Conservation (phyloP, 2,888 invertebrate species). For the Acanthosepion lycidas region DNA sequence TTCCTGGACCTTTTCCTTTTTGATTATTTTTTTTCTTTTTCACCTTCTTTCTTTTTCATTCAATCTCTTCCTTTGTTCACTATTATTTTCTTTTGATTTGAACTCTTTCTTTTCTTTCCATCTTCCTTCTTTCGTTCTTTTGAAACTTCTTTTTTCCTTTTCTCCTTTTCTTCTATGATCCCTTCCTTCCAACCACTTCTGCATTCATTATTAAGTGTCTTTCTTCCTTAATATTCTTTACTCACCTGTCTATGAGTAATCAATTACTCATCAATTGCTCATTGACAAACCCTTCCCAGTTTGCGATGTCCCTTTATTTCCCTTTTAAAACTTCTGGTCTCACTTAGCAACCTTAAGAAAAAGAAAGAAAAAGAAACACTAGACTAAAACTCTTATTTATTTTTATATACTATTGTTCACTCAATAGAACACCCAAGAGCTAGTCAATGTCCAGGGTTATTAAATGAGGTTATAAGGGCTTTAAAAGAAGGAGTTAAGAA, state of each 20-base stretch:
- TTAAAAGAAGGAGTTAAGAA: too few relatives aligned
- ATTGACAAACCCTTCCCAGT: neutral
- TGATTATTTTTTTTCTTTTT: too few relatives aligned
- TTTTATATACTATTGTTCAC: too few relatives aligned
- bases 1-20: too few relatives aligned
- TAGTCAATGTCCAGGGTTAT: too few relatives aligned
- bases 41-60: too few relatives aligned
- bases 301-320: neutral
- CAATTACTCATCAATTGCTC: neutral
- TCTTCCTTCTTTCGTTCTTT: neutral
- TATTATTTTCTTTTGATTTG: too few relatives aligned
- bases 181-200: neutral
- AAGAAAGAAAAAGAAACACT: too few relatives aligned
- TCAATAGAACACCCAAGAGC: too few relatives aligned
- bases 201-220: neutral
- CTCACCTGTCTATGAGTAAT: neutral
- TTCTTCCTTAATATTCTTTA: neutral
- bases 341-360: neutral
- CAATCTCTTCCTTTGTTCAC: too few relatives aligned
- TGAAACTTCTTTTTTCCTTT: neutral
- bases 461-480: too few relatives aligned
- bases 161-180: neutral
- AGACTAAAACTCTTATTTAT: too few relatives aligned
- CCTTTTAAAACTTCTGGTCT: neutral
- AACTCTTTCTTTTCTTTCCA: neutral